phyloP scores from a whole-genome alignment of 2,797 vertebrate genomes.

The Chaenodraco wilsoni region DNA sequence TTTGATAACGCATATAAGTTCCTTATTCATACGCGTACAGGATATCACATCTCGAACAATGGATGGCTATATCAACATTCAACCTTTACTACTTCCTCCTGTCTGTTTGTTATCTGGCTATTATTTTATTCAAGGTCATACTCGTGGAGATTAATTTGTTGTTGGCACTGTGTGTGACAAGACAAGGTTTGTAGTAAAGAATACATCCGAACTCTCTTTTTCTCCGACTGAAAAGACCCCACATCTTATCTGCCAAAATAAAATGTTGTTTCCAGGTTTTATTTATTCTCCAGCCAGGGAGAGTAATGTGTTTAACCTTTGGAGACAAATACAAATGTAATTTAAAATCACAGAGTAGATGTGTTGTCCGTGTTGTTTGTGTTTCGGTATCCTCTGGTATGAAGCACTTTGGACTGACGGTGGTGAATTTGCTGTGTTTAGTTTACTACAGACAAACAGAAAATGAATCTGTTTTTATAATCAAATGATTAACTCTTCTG shows the following conservation, averaged over 20 bases:
- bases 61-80: constrained; percentile 25
- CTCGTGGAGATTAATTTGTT: constrained; percentile 11
- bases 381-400: background rate
- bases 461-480: background rate
- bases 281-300: background rate
- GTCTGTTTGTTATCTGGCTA: constrained; percentile 41
- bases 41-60: constrained; percentile 62
- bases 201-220: background rate
- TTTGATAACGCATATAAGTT: constrained; percentile 61
- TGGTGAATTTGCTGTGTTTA: background rate
- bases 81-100: constrained; percentile 13
- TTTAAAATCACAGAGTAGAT: background rate
- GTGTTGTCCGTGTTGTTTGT: background rate
- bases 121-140: constrained; percentile 32
- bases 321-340: background rate
- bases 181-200: background rate
- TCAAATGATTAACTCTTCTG: background rate
- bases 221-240: background rate
- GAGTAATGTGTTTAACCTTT: background rate
- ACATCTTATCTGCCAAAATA: background rate
- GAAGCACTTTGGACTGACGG: background rate
- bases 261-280: background rate
- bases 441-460: background rate
- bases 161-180: background rate
- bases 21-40: constrained; percentile 19